Conservation (phyloP, 2,113 vertebrate genomes). For the Istiophorus platypterus region DNA sequence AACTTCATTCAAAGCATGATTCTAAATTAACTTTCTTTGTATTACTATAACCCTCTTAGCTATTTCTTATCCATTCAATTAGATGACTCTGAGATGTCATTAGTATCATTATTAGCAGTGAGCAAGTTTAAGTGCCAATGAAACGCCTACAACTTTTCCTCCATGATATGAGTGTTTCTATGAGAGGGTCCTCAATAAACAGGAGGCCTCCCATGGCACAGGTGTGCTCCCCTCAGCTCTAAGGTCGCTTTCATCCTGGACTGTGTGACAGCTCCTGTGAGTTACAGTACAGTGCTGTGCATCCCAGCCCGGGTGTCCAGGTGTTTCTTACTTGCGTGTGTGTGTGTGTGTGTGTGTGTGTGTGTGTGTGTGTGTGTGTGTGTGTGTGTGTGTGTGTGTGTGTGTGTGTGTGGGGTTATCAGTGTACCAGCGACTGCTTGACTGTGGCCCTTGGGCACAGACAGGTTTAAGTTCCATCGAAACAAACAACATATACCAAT, state of each 20-base stretch:
- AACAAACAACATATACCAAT: slow-evolving; percentile 72
- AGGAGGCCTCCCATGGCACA: slow-evolving; percentile 65
- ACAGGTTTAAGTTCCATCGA: slow-evolving; percentile 79
- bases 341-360: slow-evolving; percentile 21
- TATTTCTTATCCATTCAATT: slow-evolving; percentile 55
- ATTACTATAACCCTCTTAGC: slow-evolving; percentile 37
- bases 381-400: slow-evolving; percentile 27
- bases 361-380: slow-evolving; percentile 1
- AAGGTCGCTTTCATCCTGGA: slow-evolving; percentile 71
- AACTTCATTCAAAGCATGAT: slow-evolving; percentile 8
- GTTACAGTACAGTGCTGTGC: slow-evolving; percentile 56
- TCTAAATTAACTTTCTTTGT: slow-evolving; percentile 27
- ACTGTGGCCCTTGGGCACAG: slow-evolving; percentile 63
- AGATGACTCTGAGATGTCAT: slow-evolving; percentile 57
- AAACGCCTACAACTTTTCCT: slow-evolving; percentile 71
- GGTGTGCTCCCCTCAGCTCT: slow-evolving; percentile 72
- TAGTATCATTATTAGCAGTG: slow-evolving; percentile 53
- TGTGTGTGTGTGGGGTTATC: slow-evolving; percentile 29
- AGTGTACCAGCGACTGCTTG: slow-evolving; percentile 64
- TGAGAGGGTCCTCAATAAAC: slow-evolving; percentile 61
- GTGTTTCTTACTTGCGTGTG: slow-evolving; percentile 64
- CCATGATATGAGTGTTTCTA: slow-evolving; percentile 60
- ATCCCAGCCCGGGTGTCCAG: slow-evolving; percentile 69
- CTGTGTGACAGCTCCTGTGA: slow-evolving; percentile 72
- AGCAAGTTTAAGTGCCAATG: slow-evolving; percentile 70